A percentile compares a stretch with the other conserved stretches of the same genome.
These are phyloP conservation scores for Drosophila seguyi DNA, from an alignment of 1,140 invertebrate species.

Conservation along the genomic window DNA sequence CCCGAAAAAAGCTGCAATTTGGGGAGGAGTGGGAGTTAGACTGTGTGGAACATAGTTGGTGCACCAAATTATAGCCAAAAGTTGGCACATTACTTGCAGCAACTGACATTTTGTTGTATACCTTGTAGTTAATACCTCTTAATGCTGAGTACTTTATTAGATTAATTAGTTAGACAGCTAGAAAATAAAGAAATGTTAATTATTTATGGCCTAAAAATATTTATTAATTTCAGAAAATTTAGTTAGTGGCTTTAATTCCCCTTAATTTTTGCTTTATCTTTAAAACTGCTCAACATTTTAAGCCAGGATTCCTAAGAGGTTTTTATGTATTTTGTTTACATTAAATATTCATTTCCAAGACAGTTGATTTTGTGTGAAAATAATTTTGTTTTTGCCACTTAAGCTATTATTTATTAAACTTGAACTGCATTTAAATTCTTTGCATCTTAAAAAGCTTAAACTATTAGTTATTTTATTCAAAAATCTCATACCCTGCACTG, in stretches of 20 bases:
- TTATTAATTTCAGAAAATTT: no score
- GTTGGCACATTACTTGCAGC: conserved; percentile 79
- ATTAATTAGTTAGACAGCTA: background rate
- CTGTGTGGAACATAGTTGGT: conserved; percentile 1
- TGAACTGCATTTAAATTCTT: background rate
- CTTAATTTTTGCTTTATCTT: background rate
- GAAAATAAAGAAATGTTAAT: background rate
- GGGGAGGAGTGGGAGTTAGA: background rate
- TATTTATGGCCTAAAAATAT: background rate
- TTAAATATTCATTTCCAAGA: background rate
- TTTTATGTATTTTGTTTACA: background rate
- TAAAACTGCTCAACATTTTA: background rate
- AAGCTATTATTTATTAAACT: background rate
- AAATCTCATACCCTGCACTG: background rate
- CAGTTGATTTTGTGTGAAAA: background rate
- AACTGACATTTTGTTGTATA: conserved; percentile 54
- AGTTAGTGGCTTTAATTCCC: background rate
- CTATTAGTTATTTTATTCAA: background rate
- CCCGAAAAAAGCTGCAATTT: conserved; percentile 36
- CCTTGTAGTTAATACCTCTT: conserved; percentile 64
- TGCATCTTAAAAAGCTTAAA: background rate
- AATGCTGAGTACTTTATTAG: conserved; percentile 15
- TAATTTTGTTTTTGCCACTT: background rate
- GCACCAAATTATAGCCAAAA: conserved; percentile 77
- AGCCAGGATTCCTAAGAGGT: no score